A percentile compares a stretch with the other conserved stretches of the same genome.
Evolutionary conservation across 2,888 invertebrate genomes (phyloP).

Genomic region (Ophonus ardosiacus): DNA sequence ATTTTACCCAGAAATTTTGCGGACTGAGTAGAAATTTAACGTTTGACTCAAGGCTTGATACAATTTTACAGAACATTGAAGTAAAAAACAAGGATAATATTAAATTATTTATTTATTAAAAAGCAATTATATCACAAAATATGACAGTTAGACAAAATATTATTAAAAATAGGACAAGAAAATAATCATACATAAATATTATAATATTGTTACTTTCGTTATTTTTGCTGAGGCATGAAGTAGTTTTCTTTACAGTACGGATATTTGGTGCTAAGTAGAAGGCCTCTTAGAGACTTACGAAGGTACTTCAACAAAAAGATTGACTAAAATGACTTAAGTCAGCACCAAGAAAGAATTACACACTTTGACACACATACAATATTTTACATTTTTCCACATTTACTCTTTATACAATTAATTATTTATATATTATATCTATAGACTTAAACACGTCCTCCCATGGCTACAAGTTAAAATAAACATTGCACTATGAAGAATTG

Average conservation of each 20-base stretch:
- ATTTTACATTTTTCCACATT: constrained; percentile 56
- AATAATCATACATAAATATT: constrained; percentile 44
- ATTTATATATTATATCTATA: constrained; percentile 75
- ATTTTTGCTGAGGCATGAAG: constrained; percentile 23
- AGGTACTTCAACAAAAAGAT: constrained; percentile 60
- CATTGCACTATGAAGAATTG: constrained; percentile 43
- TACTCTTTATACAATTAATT: constrained; percentile 69
- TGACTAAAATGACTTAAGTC: constrained; percentile 63
- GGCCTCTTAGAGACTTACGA: constrained; percentile 71
- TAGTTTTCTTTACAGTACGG: constrained; percentile 48
- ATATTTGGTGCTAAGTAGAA: constrained; percentile 62
- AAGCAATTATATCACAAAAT: constrained; percentile 77
- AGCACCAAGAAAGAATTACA: constrained; percentile 58
- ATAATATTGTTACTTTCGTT: constrained; percentile 49
- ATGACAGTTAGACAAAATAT: constrained; percentile 75
- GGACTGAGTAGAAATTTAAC: too few relatives aligned
- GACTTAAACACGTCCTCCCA: constrained; percentile 69
- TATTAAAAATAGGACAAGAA: constrained; percentile 64
- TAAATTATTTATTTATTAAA: constrained; percentile 72
- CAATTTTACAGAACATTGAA: not conserved
- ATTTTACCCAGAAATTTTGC: too few relatives aligned
- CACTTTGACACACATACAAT: constrained; percentile 51
- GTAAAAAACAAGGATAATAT: not conserved
- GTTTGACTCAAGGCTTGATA: too few relatives aligned
- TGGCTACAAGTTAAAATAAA: constrained; percentile 40